These are phyloP conservation scores for Rhopalosiphum padi DNA, from an alignment of 1,140 invertebrate genomes.

Conservation along the genomic window DNA sequence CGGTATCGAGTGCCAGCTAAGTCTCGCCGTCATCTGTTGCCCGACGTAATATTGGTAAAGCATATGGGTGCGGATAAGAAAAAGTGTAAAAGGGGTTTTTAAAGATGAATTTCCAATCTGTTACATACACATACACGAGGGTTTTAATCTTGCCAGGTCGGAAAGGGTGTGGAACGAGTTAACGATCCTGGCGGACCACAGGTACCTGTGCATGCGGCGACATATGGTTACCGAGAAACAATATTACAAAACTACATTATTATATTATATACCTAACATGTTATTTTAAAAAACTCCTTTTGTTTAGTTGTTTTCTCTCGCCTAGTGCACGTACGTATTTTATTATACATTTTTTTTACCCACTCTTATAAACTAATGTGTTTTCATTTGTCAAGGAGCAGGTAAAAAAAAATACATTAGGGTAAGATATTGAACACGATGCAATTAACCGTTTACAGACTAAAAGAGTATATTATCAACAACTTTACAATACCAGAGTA, in stretches of 20 bases:
- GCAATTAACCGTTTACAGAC: neutral
- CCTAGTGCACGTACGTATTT: neutral
- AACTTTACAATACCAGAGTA: neutral
- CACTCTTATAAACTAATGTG: neutral
- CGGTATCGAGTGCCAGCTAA: slow-evolving; percentile 9
- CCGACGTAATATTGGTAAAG: slow-evolving; percentile 11
- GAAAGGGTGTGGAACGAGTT: slow-evolving; percentile 52
- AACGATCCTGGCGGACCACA: slow-evolving; percentile 49
- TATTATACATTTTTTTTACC: neutral
- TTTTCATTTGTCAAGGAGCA: slow-evolving; percentile 29
- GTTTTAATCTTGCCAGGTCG: slow-evolving; percentile 25
- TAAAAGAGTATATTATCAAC: slow-evolving; percentile 3
- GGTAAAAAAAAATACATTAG: slow-evolving; percentile 8
- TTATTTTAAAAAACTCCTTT: slow-evolving; percentile 31
- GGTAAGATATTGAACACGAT: neutral
- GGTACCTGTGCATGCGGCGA: slow-evolving; percentile 41
- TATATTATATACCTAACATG: slow-evolving; percentile 4
- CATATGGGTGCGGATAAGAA: slow-evolving; percentile 24
- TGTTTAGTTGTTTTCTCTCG: slow-evolving; percentile 8
- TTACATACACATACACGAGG: neutral
- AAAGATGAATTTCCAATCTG: slow-evolving; percentile 55
- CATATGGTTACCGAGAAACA: slow-evolving; percentile 53
- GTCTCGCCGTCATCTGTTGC: slow-evolving; percentile 43
- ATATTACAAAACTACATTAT: slow-evolving; percentile 37
- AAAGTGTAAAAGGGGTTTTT: slow-evolving; percentile 26